A percentile compares a stretch with the other conserved stretches of the same genome.
phyloP scores from a whole-genome alignment of 2,797 vertebrate species.

The Oryzias dopingdopingensis region DNA sequence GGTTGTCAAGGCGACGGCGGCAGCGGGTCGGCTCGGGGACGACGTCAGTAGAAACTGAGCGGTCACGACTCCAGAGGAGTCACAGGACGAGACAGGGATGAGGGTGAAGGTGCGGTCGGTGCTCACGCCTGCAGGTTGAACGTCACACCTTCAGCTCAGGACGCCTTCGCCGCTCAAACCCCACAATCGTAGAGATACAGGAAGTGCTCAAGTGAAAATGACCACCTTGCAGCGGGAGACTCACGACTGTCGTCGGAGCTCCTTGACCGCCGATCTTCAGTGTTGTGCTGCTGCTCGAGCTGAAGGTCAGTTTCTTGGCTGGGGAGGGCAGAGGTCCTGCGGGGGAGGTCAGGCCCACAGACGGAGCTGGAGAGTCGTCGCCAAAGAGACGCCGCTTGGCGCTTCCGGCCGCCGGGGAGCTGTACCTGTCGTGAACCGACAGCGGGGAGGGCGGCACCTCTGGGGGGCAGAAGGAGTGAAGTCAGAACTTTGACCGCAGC shows the following conservation, averaged over 20 bases:
- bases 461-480: slow-evolving; percentile 36
- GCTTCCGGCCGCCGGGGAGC: slow-evolving; percentile 91
- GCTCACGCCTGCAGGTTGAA: slow-evolving; percentile 71
- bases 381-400: slow-evolving; percentile 94
- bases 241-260: slow-evolving; percentile 76
- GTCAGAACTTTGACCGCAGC: no score
- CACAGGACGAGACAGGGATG: slow-evolving; percentile 80
- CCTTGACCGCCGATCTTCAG: slow-evolving; percentile 74
- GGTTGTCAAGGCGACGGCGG: slow-evolving; percentile 45
- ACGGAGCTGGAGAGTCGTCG: slow-evolving; percentile 73
- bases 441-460: slow-evolving; percentile 88
- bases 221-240: slow-evolving; percentile 84
- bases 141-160: no score
- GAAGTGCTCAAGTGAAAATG: neutral
- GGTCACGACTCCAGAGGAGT: slow-evolving; percentile 68
- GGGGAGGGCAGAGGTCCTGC: slow-evolving; percentile 69
- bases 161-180: no score
- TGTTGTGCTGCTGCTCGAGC: slow-evolving; percentile 67
- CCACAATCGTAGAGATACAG: neutral
- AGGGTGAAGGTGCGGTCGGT: slow-evolving; percentile 82
- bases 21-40: slow-evolving; percentile 71
- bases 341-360: accelerated
- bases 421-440: slow-evolving; percentile 91
- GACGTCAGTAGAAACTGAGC: slow-evolving; percentile 82
- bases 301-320: slow-evolving; percentile 75